These are phyloP conservation scores for Caenorhabditis tropicalis DNA, from an alignment of 1,140 invertebrate genomes.

Conservation along the genomic window DNA sequence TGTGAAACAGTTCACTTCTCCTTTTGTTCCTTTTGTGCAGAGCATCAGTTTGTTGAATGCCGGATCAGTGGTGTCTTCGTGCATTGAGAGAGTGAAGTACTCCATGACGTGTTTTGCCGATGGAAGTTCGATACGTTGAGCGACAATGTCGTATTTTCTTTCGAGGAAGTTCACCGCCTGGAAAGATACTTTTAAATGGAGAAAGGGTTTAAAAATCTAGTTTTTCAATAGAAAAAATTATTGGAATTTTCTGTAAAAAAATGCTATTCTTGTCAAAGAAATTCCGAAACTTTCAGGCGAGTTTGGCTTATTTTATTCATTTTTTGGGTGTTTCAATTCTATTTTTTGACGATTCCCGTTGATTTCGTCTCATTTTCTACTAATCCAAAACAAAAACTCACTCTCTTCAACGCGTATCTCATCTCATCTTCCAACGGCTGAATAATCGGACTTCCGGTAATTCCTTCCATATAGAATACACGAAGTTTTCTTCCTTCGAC, in stretches of 20 bases:
- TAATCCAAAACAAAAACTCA: neutral
- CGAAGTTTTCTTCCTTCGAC: conserved; percentile 60
- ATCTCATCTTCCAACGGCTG: conserved; percentile 51
- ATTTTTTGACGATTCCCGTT: neutral
- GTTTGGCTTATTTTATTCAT: neutral
- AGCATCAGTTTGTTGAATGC: conserved; percentile 51
- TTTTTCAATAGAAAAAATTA: neutral
- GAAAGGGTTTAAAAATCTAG: too few relatives aligned
- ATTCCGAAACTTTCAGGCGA: neutral
- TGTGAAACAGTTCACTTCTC: conserved; percentile 51
- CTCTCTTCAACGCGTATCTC: conserved; percentile 51
- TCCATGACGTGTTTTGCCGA: conserved; percentile 52
- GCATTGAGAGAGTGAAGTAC: conserved; percentile 55
- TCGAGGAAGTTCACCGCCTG: conserved; percentile 56
- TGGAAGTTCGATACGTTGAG: conserved; percentile 55
- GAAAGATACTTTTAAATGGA: neutral
- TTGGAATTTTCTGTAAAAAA: neutral
- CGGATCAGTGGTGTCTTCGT: conserved; percentile 52
- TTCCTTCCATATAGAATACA: conserved; percentile 70
- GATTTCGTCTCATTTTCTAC: neutral
- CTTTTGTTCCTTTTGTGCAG: conserved; percentile 39
- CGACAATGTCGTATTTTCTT: conserved; percentile 57
- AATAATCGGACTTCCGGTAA: conserved; percentile 48
- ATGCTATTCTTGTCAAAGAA: neutral
- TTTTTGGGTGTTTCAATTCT: neutral